Base-by-base conservation (phyloP, 2,888 invertebrate genomes). In the Cenopis cana region DNA sequence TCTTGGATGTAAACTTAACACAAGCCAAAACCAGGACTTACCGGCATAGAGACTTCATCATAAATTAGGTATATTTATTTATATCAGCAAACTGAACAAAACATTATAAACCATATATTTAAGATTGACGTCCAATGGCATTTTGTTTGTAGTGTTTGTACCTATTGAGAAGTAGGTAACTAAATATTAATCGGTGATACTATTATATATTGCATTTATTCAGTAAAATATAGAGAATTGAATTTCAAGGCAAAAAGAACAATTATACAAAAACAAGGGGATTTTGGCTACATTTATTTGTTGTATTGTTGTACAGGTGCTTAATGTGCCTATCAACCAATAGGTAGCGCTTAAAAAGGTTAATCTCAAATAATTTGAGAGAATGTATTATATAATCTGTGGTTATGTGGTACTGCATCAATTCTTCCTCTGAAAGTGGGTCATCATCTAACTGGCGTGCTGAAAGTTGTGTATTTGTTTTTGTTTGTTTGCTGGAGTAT, bases 21-120 rank as follows among this genome's bases (percentile, higher is more conserved):
- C 14, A 41, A 41, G 46, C n/a, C 8, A n/a, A n/a, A 46, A 14
- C 14, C 29, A 60, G 24, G 46, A 65, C 69, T 65, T 59, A 65
- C 69, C 69, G 46, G 49, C n/a, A 17, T 38, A n/a, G n/a, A n/a
- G 12, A 46, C 29, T 17, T 46, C 29, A 29, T 8, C 29, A 17
- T 11, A n/a, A 60, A n/a, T 0, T 18, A 17, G 18, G n/a, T 46
- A 14, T 41, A 41, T 14, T 41, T 14, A 46, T 14, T 0, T 46
- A 46, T n/a, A 6, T 46, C n/a, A 46, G n/a, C n/a, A 14, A 46
- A 46, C 8, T n/a, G 46, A 46, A n/a, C n/a, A 46, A 46, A n/a
- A 0, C 6, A 46, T 46, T 14, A 1, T 33, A 46, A n/a, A 46
- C 14, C 41, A 46, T n/a, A 46, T 46, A 24, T 4, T 5, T 41